Evolutionary conservation across 2,888 invertebrate genomes (phyloP), one percentile per base, ranked within the genome.

Genomic region (Fragum whitleyi): DNA sequence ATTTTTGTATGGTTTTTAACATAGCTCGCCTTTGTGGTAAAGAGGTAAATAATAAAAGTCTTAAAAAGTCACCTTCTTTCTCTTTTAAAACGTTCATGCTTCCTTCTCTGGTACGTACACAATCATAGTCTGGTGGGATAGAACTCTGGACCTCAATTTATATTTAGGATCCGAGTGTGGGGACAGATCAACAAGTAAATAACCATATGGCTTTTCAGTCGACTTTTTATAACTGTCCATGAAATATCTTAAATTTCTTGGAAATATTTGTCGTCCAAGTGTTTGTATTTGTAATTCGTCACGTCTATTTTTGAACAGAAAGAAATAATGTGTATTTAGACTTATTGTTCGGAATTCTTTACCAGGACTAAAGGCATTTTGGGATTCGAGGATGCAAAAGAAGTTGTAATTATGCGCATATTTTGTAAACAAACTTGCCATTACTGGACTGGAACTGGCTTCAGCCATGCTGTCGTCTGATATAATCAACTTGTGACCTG

Each of bases 211-310:
- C 47, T 74, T 47, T 39, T 39, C 39, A 53, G 80, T 78, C 14
- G 75, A 74, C 39, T 71, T 74, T 65, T 42, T 55, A 69, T 79
- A 81, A 32, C 65, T 61, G 53, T 79, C 77, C 77, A 79, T 77
- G 55, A 85, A 81, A 67, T 74, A 85, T 14, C 68, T 74, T 26
- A 67, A 23, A 61, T 79, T 74, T 36, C 77, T 65, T 11, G 81
- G 81, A 61, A 71, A 79, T 47, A 81, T 77, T 65, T 85, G 85
- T 57, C 77, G 76, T 21, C 71, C 81, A 28, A 85, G 74, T 5
- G 79, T 73, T 32, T 77, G 62, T 32, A 85, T 74, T 65, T 84
- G 84, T 42, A 70, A 69, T 59, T 74, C 69, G 62, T 81, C 81
- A 53, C 84, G 42, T 57, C 65, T 39, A 29, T 84, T 81, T 62